Evolutionary conservation across 2,888 invertebrate species (phyloP).

Genomic region (Plutella xylostella): DNA sequence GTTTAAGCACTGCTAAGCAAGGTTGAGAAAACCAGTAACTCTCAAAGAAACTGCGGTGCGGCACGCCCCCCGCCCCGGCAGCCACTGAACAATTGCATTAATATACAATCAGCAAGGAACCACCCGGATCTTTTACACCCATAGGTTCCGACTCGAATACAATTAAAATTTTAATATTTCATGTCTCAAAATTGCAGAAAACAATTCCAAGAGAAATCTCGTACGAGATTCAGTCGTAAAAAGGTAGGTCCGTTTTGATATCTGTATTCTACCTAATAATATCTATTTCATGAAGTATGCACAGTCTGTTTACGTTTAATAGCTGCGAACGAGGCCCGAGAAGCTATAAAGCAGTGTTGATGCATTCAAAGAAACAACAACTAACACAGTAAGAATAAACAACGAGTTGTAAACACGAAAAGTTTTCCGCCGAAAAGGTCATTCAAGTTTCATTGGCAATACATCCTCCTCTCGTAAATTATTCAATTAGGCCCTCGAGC

Average conservation of each 20-base stretch:
- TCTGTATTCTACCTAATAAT: not conserved
- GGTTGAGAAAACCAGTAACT: too few relatives aligned
- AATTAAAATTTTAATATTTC: conserved; percentile 63
- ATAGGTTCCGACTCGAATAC: conserved; percentile 28
- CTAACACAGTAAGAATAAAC: conserved; percentile 6
- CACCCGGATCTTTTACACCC: conserved; percentile 54
- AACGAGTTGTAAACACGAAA: conserved; percentile 12
- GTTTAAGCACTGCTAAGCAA: too few relatives aligned
- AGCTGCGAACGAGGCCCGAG: not conserved
- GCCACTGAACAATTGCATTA: conserved; percentile 69
- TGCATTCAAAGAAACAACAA: conserved; percentile 4
- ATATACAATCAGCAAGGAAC: conserved; percentile 61
- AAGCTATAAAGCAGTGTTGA: not conserved
- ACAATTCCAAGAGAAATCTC: conserved; percentile 3
- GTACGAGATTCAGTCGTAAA: not conserved
- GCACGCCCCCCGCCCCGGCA: too few relatives aligned
- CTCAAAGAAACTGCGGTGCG: too few relatives aligned
- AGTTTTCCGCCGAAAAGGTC: conserved; percentile 15
- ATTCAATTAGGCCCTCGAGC: conserved; percentile 18
- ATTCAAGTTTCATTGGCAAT: conserved; percentile 20
- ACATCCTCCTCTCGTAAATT: conserved; percentile 20
- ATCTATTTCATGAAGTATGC: too few relatives aligned
- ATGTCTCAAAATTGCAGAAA: conserved; percentile 38
- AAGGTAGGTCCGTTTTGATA: not conserved
- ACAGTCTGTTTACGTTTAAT: not conserved